phyloP scores from a whole-genome alignment of 2,113 vertebrate genomes.

The Salvator merianae region DNA sequence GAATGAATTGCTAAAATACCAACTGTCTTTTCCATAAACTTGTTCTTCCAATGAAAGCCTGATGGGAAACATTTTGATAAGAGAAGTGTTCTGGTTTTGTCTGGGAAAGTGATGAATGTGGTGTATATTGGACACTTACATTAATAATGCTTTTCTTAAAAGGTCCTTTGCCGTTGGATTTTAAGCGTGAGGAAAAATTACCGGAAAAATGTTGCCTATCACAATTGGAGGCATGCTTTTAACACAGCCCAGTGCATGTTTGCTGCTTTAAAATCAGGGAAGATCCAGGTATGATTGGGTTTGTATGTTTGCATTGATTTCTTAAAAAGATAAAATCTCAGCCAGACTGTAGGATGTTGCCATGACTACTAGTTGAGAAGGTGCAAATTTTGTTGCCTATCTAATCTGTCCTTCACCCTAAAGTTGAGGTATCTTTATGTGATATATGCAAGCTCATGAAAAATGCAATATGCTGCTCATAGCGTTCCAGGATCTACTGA shows the following conservation, averaged over 20 bases:
- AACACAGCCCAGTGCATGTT: constrained; percentile 99
- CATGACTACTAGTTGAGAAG: too few species aligned
- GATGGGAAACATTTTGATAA: background rate
- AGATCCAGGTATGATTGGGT: constrained; percentile 84
- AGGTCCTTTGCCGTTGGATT: constrained; percentile 96
- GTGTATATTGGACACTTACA: constrained; percentile 4
- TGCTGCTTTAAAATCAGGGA: constrained; percentile 90
- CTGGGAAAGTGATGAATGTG: background rate
- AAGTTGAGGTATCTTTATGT: background rate
- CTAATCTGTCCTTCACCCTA: too few species aligned
- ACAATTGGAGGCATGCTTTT: constrained; percentile 98
- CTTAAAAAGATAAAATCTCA: background rate
- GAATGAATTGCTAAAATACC: too few species aligned
- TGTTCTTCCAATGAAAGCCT: background rate
- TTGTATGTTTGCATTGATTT: constrained; percentile 19
- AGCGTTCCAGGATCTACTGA: background rate
- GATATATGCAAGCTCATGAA: background rate
- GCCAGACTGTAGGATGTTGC: too few species aligned
- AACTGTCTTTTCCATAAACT: too few species aligned
- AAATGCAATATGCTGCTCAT: background rate
- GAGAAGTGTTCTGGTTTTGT: background rate
- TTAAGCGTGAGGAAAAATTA: constrained; percentile 99
- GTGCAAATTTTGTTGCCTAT: too few species aligned
- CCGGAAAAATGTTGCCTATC: constrained; percentile 93
- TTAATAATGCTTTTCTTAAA: constrained; percentile 31